Evolutionary conservation across 35 echinoderm and acorn worm genomes (phyloP), one percentile per base, ranked within the genome.

Genomic region (Patiria miniata): DNA sequence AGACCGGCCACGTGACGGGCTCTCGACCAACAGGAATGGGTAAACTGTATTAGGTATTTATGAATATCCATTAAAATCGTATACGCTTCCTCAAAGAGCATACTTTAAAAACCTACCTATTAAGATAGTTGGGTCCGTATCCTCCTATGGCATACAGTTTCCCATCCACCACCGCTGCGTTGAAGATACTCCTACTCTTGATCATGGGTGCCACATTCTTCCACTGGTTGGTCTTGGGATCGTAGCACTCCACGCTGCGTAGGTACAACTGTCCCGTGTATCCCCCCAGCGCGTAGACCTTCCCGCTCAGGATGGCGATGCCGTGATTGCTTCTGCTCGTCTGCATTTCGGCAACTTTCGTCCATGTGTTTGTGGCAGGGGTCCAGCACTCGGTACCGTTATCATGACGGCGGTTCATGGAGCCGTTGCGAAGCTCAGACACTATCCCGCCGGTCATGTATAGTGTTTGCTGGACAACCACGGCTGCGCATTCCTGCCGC

Each of bases 211-310:
- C 83, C n/a, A 89, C 90, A 16, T 68, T 36, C 33, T 83, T 90
- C 96, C 96, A 99, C 60, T 89, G 77, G 61, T 99, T 91, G 22
- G 56, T 94, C 52, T 61, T 79, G 21, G 87, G 87, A 36, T 83
- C 89, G 79, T 94, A 99, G 17, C 76, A 77, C 57, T 99, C 96
- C 34, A 99, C 96, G 84, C 93, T 99, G 51, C 85, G 84, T 23
- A 99, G 78, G 68, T 99, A 99, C n/a, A 86, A 92, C 52, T 99
- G 84, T 16, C 96, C 96, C 78, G 94, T 94, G 77, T 94, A 94
- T 8, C 96, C 96, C 28, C 96, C 96, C 16, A 99, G 82, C 1
- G 93, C 96, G 78, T 94, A 99, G 78, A 99, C 91, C 29, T 89
- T 91, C 2, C 96, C 96, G 38, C 94, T 87, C 12, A 99, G 93